Evolutionary conservation across 2,888 invertebrate genomes (phyloP).

Genomic region (Vannuccia rotundouncinata): DNA sequence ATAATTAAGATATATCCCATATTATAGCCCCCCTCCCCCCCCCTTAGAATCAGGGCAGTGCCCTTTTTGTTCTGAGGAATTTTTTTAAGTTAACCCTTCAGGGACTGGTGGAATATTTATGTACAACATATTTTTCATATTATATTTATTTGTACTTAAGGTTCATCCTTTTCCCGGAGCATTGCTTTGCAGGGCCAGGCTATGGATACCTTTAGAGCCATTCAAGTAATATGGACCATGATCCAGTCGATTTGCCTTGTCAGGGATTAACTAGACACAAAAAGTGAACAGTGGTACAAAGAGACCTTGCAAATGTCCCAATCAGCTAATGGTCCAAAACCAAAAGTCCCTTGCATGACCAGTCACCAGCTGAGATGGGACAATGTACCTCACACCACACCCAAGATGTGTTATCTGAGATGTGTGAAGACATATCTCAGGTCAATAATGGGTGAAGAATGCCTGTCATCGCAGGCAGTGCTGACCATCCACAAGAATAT

Average conservation of each 20-base stretch:
- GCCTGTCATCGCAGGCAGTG: background rate
- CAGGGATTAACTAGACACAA: constrained; percentile 17
- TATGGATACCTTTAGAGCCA: constrained; percentile 23
- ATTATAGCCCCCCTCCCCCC: too few species aligned
- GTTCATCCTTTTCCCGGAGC: constrained; percentile 15
- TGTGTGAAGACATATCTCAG: constrained; percentile 12
- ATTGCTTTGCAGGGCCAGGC: constrained; percentile 10
- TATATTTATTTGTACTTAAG: too few species aligned
- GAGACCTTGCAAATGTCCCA: constrained; percentile 24
- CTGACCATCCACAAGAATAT: background rate
- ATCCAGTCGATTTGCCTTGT: constrained; percentile 16
- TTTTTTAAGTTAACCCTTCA: too few species aligned
- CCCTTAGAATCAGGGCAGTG: too few species aligned
- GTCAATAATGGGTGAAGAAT: constrained; percentile 20
- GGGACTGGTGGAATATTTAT: too few species aligned
- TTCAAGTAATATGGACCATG: constrained; percentile 2
- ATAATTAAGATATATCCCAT: too few species aligned
- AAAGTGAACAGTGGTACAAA: constrained; percentile 12
- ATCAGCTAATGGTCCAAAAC: constrained; percentile 9
- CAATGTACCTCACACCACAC: constrained; percentile 18
- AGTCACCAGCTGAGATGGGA: constrained; percentile 13
- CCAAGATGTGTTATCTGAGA: background rate
- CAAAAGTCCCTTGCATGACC: constrained; percentile 21
- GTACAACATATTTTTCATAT: too few species aligned
- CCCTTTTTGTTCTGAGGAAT: too few species aligned